Conservation (phyloP, 2,797 vertebrate species). For the Hemibagrus guttatus region DNA sequence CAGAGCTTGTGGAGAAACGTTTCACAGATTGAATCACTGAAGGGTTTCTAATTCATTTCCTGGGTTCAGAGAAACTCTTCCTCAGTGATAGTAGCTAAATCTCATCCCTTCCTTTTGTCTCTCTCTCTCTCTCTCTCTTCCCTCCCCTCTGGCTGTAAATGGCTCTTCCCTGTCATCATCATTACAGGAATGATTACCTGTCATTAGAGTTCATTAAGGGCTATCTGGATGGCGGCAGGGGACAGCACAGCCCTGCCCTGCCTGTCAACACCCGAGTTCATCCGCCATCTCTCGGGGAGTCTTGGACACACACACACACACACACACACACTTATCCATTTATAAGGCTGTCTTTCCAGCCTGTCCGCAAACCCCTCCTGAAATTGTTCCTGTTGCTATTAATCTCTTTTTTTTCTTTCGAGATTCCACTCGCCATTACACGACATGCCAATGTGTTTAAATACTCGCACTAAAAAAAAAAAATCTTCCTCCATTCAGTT, state of each 20-base stretch:
- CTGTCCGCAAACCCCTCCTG: not conserved
- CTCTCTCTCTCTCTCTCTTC: conserved; percentile 17
- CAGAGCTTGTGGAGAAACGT: not conserved
- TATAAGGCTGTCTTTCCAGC: not conserved
- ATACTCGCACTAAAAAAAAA: not conserved
- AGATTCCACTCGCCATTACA: not conserved
- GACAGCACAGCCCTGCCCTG: conserved; percentile 54
- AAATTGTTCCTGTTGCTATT: conserved; percentile 5
- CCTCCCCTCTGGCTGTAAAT: conserved; percentile 45
- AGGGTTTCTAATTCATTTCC: not conserved
- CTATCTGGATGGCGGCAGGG: conserved; percentile 70
- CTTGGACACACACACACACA: conserved; percentile 5
- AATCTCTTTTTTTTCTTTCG: not conserved
- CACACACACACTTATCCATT: conserved; percentile 14
- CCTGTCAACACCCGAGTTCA: conserved; percentile 64
- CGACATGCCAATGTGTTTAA: not conserved
- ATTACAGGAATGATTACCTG: conserved; percentile 74
- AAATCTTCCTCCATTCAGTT: not conserved
- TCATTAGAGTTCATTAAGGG: conserved; percentile 75
- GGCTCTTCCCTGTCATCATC: conserved; percentile 69
- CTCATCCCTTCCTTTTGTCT: conserved; percentile 2
- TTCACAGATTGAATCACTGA: not conserved
- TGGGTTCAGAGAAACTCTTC: conserved; percentile 3
- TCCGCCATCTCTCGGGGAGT: conserved; percentile 29
- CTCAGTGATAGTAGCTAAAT: not conserved